Evolutionary conservation across 2,888 invertebrate genomes (phyloP), one percentile per base, ranked within the genome.

Genomic region (Melikaiella ostensackeni): DNA sequence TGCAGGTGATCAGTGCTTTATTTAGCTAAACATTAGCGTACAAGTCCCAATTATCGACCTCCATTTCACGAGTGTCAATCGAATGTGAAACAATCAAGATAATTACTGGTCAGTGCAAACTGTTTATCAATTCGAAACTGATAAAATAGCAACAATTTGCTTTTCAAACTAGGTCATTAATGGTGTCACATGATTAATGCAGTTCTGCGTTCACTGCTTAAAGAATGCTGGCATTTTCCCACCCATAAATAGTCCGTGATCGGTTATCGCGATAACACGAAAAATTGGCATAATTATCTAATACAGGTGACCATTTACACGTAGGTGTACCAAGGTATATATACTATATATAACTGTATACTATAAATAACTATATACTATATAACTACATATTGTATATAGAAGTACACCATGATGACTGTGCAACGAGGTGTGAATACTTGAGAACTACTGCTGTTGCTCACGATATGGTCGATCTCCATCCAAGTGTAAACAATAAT

Each of bases 401-500:
- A n/a, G 6, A 46, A 46, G 27, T 30, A 46, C 9, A 30, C 5
- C 9, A n/a, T 30, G 70, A 70, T 70, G 30, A 75, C 75, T 42
- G 80, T 50, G 55, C 76, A 80, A 75, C 80, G 79, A 80, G 77
- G 77, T 76, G 77, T 77, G 75, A 77, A 82, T 63, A 75, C 19
- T 66, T 46, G 27, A 66, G 66, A 66, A 66, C 24, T 46, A 66
- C 42, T 66, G 24, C 66, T 66, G 42, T 24, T 66, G 24, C 24
- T 66, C 27, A 50, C 50, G 16, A 50, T 46, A 70, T 42, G 62
- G 77, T 62, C 74, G 38, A 75, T 79, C 73, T 76, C 78, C 81
- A 83, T 63, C 83, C 84, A 78, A 78, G 84, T 85, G 84, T 84
- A 84, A 86, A 87, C 84, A 86, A 85, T 88, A 87, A 88, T 88